phyloP scores from a whole-genome alignment of 2,888 invertebrate species.

The Stenoptilia bipunctidactyla region DNA sequence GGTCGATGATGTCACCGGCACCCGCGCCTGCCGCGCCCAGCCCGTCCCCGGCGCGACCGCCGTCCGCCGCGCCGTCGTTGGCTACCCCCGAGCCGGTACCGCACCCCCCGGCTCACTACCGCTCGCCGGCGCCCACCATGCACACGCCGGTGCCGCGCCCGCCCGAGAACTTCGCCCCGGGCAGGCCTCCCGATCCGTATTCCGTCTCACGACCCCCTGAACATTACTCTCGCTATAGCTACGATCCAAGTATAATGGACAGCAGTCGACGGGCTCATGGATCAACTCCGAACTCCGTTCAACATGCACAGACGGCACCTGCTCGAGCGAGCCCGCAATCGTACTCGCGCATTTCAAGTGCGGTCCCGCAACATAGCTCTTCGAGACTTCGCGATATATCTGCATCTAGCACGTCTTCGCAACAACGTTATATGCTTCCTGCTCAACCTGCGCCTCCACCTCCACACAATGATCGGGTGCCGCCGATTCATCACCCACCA shows the following conservation, averaged over 20 bases:
- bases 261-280: conserved; percentile 38
- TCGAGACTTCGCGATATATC: conserved; percentile 43
- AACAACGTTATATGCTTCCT: conserved; percentile 43
- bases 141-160: conserved; percentile 46
- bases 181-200: conserved; percentile 52
- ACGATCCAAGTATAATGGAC: conserved; percentile 39
- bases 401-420: conserved; percentile 40
- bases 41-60: conserved; percentile 28
- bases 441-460: conserved; percentile 39
- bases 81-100: conserved; percentile 26
- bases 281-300: conserved; percentile 38
- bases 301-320: conserved; percentile 35
- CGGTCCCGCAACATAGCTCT: conserved; percentile 45
- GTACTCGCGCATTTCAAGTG: conserved; percentile 45
- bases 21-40: conserved; percentile 36
- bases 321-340: conserved; percentile 49
- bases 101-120: conserved; percentile 30
- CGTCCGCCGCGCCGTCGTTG: conserved; percentile 34
- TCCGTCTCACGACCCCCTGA: conserved; percentile 50
- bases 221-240: conserved; percentile 43
- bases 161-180: conserved; percentile 43
- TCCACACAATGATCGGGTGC: conserved; percentile 57
- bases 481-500: conserved; percentile 60
- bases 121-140: conserved; percentile 35
- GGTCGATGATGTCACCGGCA: conserved; percentile 46